Evolutionary conservation across 2,888 invertebrate species (phyloP).

Genomic region (Luperina testacea): DNA sequence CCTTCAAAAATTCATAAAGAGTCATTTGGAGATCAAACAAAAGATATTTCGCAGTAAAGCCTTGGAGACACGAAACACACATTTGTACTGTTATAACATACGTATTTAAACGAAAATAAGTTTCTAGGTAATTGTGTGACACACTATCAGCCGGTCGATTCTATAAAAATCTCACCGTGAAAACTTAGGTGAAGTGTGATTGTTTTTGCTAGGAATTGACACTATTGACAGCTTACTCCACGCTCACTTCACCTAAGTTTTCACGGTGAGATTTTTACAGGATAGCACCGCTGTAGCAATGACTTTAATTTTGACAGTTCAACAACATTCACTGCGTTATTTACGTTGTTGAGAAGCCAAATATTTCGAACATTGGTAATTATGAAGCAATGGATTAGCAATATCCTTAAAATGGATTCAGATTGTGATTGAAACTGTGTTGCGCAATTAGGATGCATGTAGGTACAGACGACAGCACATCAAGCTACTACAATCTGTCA

Average conservation of each 20-base stretch:
- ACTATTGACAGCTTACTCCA: too few species aligned
- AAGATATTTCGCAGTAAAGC: constrained; percentile 38
- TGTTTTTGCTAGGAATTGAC: too few species aligned
- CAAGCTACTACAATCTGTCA: too few species aligned
- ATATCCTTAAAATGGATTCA: background rate
- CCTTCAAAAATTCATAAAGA: background rate
- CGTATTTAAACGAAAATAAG: constrained; percentile 22
- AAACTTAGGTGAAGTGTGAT: too few species aligned
- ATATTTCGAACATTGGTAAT: too few species aligned
- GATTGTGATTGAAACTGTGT: background rate
- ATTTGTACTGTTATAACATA: constrained; percentile 16
- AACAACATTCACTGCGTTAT: too few species aligned
- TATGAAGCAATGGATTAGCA: background rate
- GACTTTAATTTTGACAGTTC: too few species aligned
- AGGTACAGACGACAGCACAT: background rate
- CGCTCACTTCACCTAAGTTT: too few species aligned
- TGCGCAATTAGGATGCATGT: background rate
- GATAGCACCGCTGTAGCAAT: background rate
- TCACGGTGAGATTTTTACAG: too few species aligned
- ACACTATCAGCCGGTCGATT: background rate
- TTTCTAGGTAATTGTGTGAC: background rate
- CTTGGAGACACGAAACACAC: constrained; percentile 35
- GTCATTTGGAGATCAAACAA: constrained; percentile 40
- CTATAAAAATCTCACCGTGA: too few species aligned
- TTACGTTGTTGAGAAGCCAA: too few species aligned